Evolutionary conservation across 2,797 vertebrate species (phyloP), one percentile per base, ranked within the genome.

Genomic region (Gambusia yucatana): DNA sequence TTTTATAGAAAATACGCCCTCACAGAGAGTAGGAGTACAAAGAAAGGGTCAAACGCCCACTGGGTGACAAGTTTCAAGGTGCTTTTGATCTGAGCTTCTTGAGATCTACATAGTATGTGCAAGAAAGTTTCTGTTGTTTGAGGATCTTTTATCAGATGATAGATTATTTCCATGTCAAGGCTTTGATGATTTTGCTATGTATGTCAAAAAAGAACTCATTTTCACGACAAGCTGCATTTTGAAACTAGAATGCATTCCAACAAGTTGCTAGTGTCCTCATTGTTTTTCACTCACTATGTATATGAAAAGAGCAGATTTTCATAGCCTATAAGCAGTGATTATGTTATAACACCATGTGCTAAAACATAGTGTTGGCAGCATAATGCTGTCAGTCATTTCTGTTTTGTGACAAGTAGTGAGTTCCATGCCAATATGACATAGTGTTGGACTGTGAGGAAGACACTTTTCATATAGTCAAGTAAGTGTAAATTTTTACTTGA

Each of bases 151-250:
- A 87, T 86, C 48, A 73, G 77, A 84, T 44, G 11, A 57, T 11
- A 76, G 80, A 87, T 85, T 77, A 72, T 36, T 76, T 74, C 33
- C 17, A 63, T 71, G 46, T 55, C 85, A 73, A 72, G 84, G 77
- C 30, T 82, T 43, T 82, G 52, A 67, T 28, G 6, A 71, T 8
- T 55, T 1, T 0, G 8, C 16, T 9, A 28, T 63, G 22, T 25
- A 48, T 48, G 50, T 52, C 20, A 70, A 20, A 52, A 25, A 59
- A 73, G 3, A 28, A 46, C 3, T 5, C 0, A 20, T 46, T 6
- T 13, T 22, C 25, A 28, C 3, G 9, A 43, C 6, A 39, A 43
- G 6, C 47, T 61, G 41, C 41, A 79, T 67, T 43, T 28, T 59
- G 44, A 39, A 55, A 20, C 47, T 11, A 17, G 3, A 16, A 20